Evolutionary conservation across 2,888 invertebrate species (phyloP).

Genomic region (Tricholauxania praeusta): DNA sequence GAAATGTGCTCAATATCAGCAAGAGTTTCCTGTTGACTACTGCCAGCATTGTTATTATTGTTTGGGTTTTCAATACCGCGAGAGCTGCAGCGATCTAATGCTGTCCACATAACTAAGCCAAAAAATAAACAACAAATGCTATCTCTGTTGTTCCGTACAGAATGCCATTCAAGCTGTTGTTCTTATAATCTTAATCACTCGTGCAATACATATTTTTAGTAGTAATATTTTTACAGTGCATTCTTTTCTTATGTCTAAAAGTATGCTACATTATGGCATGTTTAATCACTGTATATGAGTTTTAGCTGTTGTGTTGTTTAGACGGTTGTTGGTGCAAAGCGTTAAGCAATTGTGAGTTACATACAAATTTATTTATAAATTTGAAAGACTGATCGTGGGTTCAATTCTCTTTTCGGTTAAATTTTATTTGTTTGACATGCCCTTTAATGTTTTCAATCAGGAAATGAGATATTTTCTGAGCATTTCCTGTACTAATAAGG

Average conservation of each 20-base stretch:
- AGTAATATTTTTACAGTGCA: not conserved
- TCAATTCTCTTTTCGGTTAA: constrained; percentile 29
- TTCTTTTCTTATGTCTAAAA: constrained; percentile 43
- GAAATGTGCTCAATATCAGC: constrained; percentile 75
- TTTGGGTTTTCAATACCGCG: constrained; percentile 60
- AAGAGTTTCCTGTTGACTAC: constrained; percentile 73
- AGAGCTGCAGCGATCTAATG: constrained; percentile 64
- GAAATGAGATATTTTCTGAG: constrained; percentile 40
- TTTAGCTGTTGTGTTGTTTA: not conserved
- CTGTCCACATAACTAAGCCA: constrained; percentile 47
- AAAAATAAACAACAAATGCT: constrained; percentile 42
- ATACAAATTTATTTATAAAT: constrained; percentile 43
- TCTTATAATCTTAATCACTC: not conserved
- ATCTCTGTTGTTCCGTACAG: constrained; percentile 39
- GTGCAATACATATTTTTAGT: not conserved
- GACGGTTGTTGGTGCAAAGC: not conserved
- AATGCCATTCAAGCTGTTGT: constrained; percentile 26
- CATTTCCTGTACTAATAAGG: constrained; percentile 45
- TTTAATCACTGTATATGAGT: not conserved
- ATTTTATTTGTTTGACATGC: constrained; percentile 27
- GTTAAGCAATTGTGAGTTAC: not conserved
- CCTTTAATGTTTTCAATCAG: constrained; percentile 40
- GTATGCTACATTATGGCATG: constrained; percentile 38
- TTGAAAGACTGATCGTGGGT: constrained; percentile 28
- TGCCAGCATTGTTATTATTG: constrained; percentile 54